A percentile compares a stretch with the other conserved stretches of the same genome.
Evolutionary conservation across 2,888 invertebrate genomes (phyloP).

Genomic region (Labia minor): DNA sequence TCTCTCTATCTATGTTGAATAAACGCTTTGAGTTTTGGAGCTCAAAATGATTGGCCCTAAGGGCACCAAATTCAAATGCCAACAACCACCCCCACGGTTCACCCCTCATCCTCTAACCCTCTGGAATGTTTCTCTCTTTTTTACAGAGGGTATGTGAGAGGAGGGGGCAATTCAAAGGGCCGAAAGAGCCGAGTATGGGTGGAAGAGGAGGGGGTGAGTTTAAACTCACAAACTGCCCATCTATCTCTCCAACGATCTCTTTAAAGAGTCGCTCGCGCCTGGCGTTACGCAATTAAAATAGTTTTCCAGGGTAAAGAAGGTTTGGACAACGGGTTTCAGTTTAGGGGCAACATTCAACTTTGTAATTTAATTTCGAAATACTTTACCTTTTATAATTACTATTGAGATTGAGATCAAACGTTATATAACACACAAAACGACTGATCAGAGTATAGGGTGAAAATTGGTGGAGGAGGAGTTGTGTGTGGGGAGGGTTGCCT

Average conservation of each 20-base stretch:
- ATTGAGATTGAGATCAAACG: constrained; percentile 8
- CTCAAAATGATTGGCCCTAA: too few relatives aligned
- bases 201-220: neutral
- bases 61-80: too few relatives aligned
- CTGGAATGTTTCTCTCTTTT: constrained; percentile 1
- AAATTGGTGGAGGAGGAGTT: too few relatives aligned
- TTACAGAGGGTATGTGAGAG: too few relatives aligned
- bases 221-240: constrained; percentile 13
- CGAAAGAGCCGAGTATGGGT: too few relatives aligned
- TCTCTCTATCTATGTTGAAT: too few relatives aligned
- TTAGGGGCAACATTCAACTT: neutral
- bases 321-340: neutral
- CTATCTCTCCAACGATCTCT: constrained; percentile 4
- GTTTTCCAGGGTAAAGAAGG: neutral
- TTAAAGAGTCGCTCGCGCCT: constrained; percentile 8
- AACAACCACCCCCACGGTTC: too few relatives aligned
- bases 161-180: neutral
- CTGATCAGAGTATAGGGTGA: neutral
- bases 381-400: constrained; percentile 13
- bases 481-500: too few relatives aligned
- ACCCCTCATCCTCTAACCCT: too few relatives aligned
- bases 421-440: too few relatives aligned
- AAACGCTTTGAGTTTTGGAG: too few relatives aligned
- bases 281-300: neutral
- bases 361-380: constrained; percentile 13